Conservation (phyloP, 2,113 vertebrate genomes). For the Pardalotus punctatus region DNA sequence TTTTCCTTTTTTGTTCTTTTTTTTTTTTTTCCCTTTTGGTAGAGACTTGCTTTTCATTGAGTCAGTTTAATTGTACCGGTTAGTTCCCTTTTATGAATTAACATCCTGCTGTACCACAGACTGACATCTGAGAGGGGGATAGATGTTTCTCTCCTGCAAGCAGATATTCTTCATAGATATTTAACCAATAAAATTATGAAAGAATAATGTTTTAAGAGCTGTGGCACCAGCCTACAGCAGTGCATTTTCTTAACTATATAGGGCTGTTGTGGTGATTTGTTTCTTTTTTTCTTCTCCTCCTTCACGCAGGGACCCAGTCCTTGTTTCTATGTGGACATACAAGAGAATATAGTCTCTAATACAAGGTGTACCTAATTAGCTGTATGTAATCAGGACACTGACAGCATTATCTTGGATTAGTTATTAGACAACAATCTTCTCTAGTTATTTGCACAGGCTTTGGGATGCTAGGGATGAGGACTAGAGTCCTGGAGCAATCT, state of each 20-base stretch:
- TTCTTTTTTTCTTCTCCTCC: neutral
- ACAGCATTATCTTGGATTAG: neutral
- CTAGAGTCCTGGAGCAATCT: neutral
- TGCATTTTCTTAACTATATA: neutral
- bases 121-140: neutral
- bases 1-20: neutral
- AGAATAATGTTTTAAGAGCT: neutral
- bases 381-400: neutral
- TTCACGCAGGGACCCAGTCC: neutral
- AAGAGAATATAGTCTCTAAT: neutral
- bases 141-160: neutral
- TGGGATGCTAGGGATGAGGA: neutral
- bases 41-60: neutral
- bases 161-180: neutral
- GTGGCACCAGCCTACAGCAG: neutral
- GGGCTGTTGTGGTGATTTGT: neutral
- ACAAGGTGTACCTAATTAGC: neutral
- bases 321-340: neutral
- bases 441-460: neutral
- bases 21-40: neutral
- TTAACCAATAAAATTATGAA: constrained; percentile 13
- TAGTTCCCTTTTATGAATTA: neutral
- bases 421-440: neutral
- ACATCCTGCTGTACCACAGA: neutral
- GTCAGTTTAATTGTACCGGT: neutral